Conservation (phyloP, 1,140 invertebrate species). For the Tribolium castaneum region DNA sequence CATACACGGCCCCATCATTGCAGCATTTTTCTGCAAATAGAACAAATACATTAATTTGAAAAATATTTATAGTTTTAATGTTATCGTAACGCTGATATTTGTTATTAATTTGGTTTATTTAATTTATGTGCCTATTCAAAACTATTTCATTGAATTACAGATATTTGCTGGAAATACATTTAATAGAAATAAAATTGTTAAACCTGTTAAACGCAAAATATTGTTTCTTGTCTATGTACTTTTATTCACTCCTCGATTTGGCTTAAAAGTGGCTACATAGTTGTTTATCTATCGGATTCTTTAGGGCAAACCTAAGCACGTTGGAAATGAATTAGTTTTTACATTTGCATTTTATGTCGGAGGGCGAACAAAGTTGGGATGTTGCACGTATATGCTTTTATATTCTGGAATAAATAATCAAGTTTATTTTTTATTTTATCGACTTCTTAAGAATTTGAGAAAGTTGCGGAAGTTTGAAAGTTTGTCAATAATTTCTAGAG, state of each 20-base stretch:
- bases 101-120: neutral
- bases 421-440: constrained; percentile 19
- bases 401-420: constrained; percentile 28
- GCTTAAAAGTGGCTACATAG: no score
- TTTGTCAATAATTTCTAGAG: constrained; percentile 30
- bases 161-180: neutral
- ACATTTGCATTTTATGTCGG: neutral
- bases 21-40: neutral
- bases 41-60: neutral
- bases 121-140: neutral
- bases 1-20: no score
- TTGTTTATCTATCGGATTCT: neutral
- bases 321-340: neutral
- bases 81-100: neutral
- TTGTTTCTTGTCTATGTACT: no score
- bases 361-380: neutral
- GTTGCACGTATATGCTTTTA: constrained; percentile 5
- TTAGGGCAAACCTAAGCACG: neutral
- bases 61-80: neutral
- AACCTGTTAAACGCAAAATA: no score
- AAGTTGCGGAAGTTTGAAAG: constrained; percentile 19
- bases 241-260: no score
- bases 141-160: neutral
- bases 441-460: constrained; percentile 26
- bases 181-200: neutral